Percentiles rank a stretch among this genome's conserved stretches.
phyloP scores from a whole-genome alignment of 2,797 vertebrate species.

The Garrulus glandarius region DNA sequence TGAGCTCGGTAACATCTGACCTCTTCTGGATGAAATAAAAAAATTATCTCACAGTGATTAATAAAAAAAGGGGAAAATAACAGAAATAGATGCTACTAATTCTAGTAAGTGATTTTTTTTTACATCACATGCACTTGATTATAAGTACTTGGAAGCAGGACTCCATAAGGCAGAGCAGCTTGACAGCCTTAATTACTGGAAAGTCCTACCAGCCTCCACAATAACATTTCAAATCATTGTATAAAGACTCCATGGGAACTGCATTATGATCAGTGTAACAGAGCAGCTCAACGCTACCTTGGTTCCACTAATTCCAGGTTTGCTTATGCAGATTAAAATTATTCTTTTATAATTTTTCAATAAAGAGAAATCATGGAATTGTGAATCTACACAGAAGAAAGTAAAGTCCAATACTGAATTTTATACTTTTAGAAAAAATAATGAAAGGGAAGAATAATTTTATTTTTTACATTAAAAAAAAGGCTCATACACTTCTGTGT shows the following conservation, averaged over 20 bases:
- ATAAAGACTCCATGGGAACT: neutral
- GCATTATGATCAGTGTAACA: neutral
- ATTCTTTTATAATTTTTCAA: neutral
- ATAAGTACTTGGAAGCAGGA: neutral
- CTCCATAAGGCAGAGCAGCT: neutral
- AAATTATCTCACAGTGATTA: neutral
- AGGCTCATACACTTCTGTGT: neutral
- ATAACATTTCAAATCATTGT: neutral
- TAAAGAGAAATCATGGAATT: fast-evolving
- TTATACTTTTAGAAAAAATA: neutral
- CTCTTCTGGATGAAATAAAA: neutral
- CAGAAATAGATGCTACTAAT: neutral
- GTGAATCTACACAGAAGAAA: neutral
- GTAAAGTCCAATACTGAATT: neutral
- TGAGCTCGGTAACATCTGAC: neutral
- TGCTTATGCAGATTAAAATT: neutral
- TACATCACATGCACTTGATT: neutral
- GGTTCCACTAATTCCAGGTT: neutral
- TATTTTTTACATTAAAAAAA: neutral
- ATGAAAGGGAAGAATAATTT: neutral
- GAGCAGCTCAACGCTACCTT: neutral
- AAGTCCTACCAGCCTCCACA: conserved; percentile 1
- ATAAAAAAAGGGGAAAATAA: neutral
- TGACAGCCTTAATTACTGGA: neutral
- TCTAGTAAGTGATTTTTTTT: neutral